Conservation (phyloP, 2,113 vertebrate genomes). For the Fregata magnificens region DNA sequence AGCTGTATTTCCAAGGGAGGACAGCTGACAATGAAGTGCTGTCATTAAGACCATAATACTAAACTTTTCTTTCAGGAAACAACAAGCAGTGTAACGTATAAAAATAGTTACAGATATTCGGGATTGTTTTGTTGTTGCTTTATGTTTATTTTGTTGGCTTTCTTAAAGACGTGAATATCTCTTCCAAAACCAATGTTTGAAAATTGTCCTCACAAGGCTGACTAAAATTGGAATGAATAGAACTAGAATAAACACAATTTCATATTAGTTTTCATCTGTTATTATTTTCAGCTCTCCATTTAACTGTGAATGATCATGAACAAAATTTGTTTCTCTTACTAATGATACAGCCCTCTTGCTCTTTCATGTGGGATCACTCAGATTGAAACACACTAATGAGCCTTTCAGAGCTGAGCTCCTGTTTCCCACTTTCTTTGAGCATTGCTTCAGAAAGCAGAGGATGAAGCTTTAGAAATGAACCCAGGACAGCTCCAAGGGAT, state of each 20-base stretch:
- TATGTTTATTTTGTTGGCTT: constrained; percentile 25
- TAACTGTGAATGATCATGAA: constrained; percentile 29
- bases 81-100: not conserved
- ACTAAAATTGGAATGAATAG: constrained; percentile 55
- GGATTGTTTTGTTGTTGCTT: not conserved
- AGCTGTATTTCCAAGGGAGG: not conserved
- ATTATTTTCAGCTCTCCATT: constrained; percentile 47
- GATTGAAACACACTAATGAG: constrained; percentile 52
- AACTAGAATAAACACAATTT: constrained; percentile 51
- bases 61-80: constrained; percentile 11
- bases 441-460: not conserved
- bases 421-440: constrained; percentile 28
- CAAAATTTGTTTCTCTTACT: constrained; percentile 41
- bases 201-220: not conserved
- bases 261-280: constrained; percentile 33
- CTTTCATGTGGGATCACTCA: constrained; percentile 42
- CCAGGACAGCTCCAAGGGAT: not conserved
- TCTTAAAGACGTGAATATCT: constrained; percentile 49
- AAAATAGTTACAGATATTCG: constrained; percentile 23
- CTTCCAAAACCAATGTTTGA: constrained; percentile 22
- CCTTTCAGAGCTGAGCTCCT: constrained; percentile 35
- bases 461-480: not conserved
- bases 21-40: not conserved
- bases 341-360: constrained; percentile 12
- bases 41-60: not conserved